Evolutionary conservation across 2,888 invertebrate genomes (phyloP), one percentile per base, ranked within the genome.

Genomic region (Dicyrtomina minuta): DNA sequence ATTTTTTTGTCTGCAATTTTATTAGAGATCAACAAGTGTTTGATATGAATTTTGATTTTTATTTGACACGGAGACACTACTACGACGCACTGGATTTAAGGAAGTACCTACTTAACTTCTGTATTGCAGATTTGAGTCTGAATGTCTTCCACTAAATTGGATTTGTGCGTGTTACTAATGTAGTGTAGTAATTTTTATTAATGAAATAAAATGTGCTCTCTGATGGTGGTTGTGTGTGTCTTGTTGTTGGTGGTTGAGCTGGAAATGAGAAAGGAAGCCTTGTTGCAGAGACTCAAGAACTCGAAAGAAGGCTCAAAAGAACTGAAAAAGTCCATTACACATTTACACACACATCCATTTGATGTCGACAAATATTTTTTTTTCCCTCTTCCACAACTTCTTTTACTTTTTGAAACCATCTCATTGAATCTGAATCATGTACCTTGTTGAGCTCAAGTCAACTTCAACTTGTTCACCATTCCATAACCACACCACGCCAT

Each of bases 281-380:
- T 17, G 46, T 20, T 51, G 51, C 51, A 51, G 51, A 22, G 51
- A 24, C 13, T 51, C 17, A 20, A 46, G 13, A 15, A 46, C 46
- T 41, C 41, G 33, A 27, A 33, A 27, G 17, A 60, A 39, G 41
- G 20, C 60, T 39, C 60, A 33, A 33, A 60, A n/a, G n/a, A n/a
- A n/a, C 33, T 3, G 33, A 33, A 33, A 33, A 33, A 33, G 33
- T 33, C 33, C 33, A 33, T 33, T 33, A 33, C 33, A 33, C 33
- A 33, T 33, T 66, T 66, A 66, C 56, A 17, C 53, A 66, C 56
- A 17, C 53, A 65, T 65, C 65, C 55, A 66, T 66, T 66, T 55
- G 66, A 66, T 66, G 66, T 66, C 66, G 56, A 66, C 66, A 66
- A 66, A n/a, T n/a, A n/a, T n/a, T 66, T 66, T 66, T 66, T 66